Evolutionary conservation across 2,113 vertebrate species (phyloP), one percentile per base, ranked within the genome.

Genomic region (Cryptotis parvus): DNA sequence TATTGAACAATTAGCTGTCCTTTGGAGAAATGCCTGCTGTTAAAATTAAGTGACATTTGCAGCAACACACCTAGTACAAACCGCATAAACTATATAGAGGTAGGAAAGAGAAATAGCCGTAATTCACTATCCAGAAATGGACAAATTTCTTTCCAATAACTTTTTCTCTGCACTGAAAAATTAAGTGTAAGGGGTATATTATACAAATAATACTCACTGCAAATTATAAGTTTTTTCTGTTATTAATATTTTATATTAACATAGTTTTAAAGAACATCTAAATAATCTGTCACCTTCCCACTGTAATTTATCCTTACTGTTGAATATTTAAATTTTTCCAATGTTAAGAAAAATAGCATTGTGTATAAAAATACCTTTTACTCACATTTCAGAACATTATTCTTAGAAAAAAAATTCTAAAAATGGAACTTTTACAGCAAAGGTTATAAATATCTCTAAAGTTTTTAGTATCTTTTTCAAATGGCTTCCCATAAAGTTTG

Each of bases 401-500:
- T 33, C 39, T 75, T 70, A 26, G 68, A n/a, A 37, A 84, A 39
- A 78, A 24, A 91, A 74, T 84, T 76, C 33, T 90, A 58, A 84
- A 84, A 81, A 8, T 70, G 26, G 31, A 3, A 78, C 39, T 84
- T 37, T 37, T n/a, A 1, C 33, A 4, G 55, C 14, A 72, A 85
- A 79, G 14, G 66, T 12, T 33, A 63, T 52, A 26, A 77, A 33
- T 27, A 70, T 61, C 49, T 85, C 49, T 88, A 65, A 88, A 58
- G n/a, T n/a, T 69, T 70, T 79, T 45, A 16, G 31, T 37, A 74
- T 6, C 69, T 49, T 49, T 63, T 89, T 11, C 41, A 24, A 82
- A 82, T 87, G n/a, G 22, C 58, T 85, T 92, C 85, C n/a, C 58
- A 84, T 37, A 93, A 92, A 79, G 37, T 6, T 45, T 70, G n/a